Evolutionary conservation across 2,888 invertebrate genomes (phyloP).

Genomic region (Toxonevra muliebris): DNA sequence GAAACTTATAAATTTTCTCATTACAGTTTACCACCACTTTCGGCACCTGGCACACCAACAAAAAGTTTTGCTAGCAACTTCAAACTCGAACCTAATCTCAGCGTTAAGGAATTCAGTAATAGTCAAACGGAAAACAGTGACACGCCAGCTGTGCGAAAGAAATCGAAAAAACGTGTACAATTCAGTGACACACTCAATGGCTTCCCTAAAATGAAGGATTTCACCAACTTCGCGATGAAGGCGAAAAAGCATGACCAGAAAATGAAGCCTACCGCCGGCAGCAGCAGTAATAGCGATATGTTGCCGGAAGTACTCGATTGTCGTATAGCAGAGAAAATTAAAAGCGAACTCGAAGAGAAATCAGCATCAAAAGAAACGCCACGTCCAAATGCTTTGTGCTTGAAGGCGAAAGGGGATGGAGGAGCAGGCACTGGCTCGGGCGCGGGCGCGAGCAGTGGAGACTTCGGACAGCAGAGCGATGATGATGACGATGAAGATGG

Average conservation of each 20-base stretch:
- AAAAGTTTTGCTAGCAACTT: conserved; percentile 63
- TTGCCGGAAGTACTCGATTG: conserved; percentile 64
- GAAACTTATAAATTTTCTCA: conserved; percentile 1
- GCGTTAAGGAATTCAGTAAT: conserved; percentile 61
- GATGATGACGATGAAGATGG: conserved; percentile 57
- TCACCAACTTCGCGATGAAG: conserved; percentile 53
- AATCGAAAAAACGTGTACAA: conserved; percentile 63
- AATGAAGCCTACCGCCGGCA: conserved; percentile 26
- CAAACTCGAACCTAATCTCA: conserved; percentile 63
- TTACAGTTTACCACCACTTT: conserved; percentile 58
- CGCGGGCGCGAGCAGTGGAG: conserved; percentile 27
- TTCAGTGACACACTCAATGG: conserved; percentile 61
- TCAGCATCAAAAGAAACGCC: conserved; percentile 54
- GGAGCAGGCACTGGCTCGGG: conserved; percentile 38
- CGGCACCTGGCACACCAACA: conserved; percentile 59
- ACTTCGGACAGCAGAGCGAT: conserved; percentile 39
- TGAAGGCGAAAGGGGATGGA: conserved; percentile 50
- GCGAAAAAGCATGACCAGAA: conserved; percentile 55
- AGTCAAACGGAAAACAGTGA: conserved; percentile 39
- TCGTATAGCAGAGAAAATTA: conserved; percentile 65
- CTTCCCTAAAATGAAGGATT: conserved; percentile 50
- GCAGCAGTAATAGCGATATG: conserved; percentile 46
- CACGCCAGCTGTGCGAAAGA: conserved; percentile 49
- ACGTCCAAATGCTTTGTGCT: conserved; percentile 50
- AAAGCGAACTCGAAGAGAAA: conserved; percentile 62